phyloP scores from a whole-genome alignment of 2,797 vertebrate genomes.

The Thripadectes ignobilis region DNA sequence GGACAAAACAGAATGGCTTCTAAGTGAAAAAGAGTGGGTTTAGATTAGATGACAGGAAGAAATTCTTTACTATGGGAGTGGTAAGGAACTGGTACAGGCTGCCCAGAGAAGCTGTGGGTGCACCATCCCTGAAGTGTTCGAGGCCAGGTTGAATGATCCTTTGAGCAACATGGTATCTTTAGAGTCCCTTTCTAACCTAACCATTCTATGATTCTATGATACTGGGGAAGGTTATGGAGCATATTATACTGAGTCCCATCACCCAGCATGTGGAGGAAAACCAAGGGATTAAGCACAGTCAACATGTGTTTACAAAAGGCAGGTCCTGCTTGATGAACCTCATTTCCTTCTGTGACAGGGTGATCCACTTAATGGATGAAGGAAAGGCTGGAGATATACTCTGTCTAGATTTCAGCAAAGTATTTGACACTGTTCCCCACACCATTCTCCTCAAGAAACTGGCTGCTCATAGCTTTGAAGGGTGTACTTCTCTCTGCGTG shows the following conservation, averaged over 20 bases:
- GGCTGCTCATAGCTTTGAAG: neutral
- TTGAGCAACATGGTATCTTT: neutral
- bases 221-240: neutral
- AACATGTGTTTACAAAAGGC: neutral
- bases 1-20: neutral
- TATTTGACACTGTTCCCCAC: neutral
- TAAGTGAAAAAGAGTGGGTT: neutral
- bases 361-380: no score
- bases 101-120: neutral
- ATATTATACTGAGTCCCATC: neutral
- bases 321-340: neutral
- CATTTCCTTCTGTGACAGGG: neutral
- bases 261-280: neutral
- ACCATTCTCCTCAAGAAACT: neutral
- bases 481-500: neutral
- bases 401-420: neutral
- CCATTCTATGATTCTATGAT: neutral
- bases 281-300: neutral
- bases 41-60: neutral
- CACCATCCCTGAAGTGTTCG: neutral
- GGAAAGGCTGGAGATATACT: neutral
- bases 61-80: neutral
- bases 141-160: neutral
- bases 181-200: neutral
- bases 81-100: neutral